A percentile compares a stretch with the other conserved stretches of the same genome.
phyloP scores from a whole-genome alignment of 2,797 vertebrate genomes.

The Acipenser transmontanus region DNA sequence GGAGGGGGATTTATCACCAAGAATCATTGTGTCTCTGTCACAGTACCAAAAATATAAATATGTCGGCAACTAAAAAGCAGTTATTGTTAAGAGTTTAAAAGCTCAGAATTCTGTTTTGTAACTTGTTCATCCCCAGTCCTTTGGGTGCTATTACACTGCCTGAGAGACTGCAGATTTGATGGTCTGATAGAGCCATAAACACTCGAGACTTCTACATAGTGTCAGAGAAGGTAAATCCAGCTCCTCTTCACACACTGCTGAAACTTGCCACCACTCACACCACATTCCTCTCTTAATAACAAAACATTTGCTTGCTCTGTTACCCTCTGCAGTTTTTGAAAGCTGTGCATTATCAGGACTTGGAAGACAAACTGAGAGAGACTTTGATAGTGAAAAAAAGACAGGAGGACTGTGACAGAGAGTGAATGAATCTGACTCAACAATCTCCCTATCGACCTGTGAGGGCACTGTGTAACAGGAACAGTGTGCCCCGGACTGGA shows the following conservation, averaged over 20 bases:
- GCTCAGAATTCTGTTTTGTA: not conserved
- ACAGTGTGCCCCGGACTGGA: no score
- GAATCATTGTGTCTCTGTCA: no score
- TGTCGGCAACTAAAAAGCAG: no score
- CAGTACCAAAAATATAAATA: no score
- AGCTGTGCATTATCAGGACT: not conserved
- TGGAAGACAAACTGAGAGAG: not conserved
- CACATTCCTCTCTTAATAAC: not conserved
- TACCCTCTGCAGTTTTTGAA: not conserved
- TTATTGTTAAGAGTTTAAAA: no score
- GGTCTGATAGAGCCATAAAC: slow-evolving; percentile 45
- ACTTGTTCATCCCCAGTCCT: not conserved
- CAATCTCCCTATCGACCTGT: no score
- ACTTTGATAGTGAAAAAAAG: not conserved
- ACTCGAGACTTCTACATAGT: slow-evolving; percentile 33
- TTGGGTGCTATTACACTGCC: slow-evolving; percentile 23
- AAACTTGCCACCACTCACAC: not conserved
- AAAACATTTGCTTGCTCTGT: not conserved
- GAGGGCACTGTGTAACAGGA: no score
- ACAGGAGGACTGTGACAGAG: no score
- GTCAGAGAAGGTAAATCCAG: slow-evolving; percentile 23
- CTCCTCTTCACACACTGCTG: slow-evolving; percentile 14
- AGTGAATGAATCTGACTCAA: no score
- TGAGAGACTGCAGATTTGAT: slow-evolving; percentile 42
- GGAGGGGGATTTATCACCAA: no score